Conservation (phyloP, 1,140 invertebrate genomes). For the Ceratina calcarata region DNA sequence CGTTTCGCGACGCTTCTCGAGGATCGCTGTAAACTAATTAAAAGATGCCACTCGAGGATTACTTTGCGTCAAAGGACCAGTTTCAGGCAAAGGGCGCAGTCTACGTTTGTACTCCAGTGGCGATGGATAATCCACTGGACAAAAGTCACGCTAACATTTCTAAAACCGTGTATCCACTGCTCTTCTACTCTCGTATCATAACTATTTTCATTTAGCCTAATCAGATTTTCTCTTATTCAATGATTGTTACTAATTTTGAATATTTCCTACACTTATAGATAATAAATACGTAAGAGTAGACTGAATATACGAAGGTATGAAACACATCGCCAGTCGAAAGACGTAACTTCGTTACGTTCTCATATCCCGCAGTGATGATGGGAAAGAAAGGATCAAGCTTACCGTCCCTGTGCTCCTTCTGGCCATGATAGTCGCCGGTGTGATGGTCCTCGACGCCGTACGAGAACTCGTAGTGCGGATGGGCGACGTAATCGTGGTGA, state of each 20-base stretch:
- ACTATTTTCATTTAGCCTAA: background rate
- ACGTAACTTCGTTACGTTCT: too few species aligned
- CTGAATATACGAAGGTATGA: too few species aligned
- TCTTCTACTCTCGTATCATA: slow-evolving; percentile 22
- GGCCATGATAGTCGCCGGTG: slow-evolving; percentile 84
- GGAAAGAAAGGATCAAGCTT: slow-evolving; percentile 22
- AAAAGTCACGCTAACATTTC: slow-evolving; percentile 40
- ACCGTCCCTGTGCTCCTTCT: slow-evolving; percentile 83
- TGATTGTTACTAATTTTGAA: too few species aligned
- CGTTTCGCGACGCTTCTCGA: background rate
- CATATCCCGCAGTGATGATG: too few species aligned
- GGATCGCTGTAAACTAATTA: background rate
- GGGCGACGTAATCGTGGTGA: slow-evolving; percentile 76
- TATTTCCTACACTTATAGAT: too few species aligned
- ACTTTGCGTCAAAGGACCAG: background rate
- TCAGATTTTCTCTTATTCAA: slow-evolving; percentile 7
- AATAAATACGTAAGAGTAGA: too few species aligned
- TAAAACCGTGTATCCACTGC: too few species aligned
- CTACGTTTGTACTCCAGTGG: background rate
- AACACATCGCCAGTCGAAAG: too few species aligned
- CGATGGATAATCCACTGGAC: slow-evolving; percentile 13
- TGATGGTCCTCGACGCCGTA: slow-evolving; percentile 84
- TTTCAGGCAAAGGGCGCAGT: too few species aligned
- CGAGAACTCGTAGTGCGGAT: slow-evolving; percentile 83
- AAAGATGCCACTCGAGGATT: background rate